phyloP scores from a whole-genome alignment of 2,888 invertebrate species.

The Dicyrtoma fusca region DNA sequence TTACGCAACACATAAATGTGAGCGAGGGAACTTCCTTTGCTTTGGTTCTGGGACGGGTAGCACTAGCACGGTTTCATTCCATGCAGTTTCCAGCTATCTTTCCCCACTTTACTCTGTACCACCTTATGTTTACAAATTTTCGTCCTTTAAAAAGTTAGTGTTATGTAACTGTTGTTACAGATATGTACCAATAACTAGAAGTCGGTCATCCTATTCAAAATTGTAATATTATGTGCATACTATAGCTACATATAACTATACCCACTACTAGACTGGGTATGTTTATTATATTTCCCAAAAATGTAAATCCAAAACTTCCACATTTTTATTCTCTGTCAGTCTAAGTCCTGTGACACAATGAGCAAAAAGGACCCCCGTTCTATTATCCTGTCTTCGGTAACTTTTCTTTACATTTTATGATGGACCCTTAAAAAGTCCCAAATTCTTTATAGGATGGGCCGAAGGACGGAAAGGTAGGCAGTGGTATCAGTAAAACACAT shows the following conservation, averaged over 20 bases:
- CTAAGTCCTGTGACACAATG: neutral
- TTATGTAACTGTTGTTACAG: no score
- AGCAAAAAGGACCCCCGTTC: conserved; percentile 4
- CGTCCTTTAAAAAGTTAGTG: no score
- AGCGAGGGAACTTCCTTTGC: neutral
- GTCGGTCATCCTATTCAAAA: no score
- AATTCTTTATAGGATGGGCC: neutral
- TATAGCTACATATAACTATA: no score
- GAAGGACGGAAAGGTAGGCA: neutral
- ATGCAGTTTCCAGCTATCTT: neutral
- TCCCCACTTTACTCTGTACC: no score
- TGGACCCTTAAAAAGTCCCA: conserved; percentile 13
- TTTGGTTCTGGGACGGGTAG: neutral
- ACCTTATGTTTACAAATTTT: no score
- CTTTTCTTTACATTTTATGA: conserved; percentile 17
- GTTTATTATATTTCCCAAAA: no score
- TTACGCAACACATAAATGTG: conserved; percentile 11
- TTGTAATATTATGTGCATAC: no score
- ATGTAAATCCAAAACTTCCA: neutral
- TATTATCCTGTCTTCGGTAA: neutral
- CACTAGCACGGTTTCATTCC: neutral
- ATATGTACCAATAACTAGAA: no score
- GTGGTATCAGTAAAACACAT: no score
- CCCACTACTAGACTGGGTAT: no score
- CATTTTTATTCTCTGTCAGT: neutral